Percentiles rank a stretch among this genome's conserved stretches.
phyloP scores from a whole-genome alignment of 2,797 vertebrate species.

The Cryptoblepharus egeriae region DNA sequence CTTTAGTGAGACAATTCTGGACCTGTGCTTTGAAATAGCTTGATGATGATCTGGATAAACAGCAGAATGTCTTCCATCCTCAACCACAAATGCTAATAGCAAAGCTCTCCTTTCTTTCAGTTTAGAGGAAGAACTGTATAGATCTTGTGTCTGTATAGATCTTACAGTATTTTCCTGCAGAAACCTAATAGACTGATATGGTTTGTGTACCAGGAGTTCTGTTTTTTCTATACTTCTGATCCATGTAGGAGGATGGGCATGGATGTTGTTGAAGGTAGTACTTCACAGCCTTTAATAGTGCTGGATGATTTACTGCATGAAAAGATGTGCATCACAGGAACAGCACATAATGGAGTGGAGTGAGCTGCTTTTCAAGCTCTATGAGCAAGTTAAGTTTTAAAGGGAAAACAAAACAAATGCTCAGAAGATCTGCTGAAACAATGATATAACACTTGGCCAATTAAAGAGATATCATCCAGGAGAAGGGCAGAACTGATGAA shows the following conservation, averaged over 20 bases:
- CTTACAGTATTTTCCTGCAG: conserved; percentile 6
- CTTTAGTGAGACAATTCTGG: not conserved
- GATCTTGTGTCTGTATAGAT: not conserved
- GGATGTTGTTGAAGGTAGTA: not conserved
- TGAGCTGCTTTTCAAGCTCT: conserved; percentile 39
- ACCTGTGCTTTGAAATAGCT: not conserved
- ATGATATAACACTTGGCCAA: not conserved
- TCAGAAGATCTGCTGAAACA: conserved; percentile 27
- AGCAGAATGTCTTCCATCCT: not conserved
- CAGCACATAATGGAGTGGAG: conserved; percentile 29
- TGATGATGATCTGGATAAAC: not conserved
- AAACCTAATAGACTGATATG: not conserved
- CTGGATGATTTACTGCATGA: conserved; percentile 11
- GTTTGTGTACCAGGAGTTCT: conserved; percentile 15
- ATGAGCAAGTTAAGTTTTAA: conserved; percentile 3
- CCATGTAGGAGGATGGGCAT: not conserved
- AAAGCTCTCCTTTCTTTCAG: conserved; percentile 19
- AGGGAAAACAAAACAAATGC: conserved; percentile 15
- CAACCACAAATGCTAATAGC: not conserved
- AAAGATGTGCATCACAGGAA: conserved; percentile 27
- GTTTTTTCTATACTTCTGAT: not conserved
- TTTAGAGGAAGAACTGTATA: conserved; percentile 36
- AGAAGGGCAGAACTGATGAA: not conserved
- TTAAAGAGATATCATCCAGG: not conserved
- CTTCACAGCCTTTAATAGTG: conserved; percentile 28